Evolutionary conservation across 2,888 invertebrate genomes (phyloP), one percentile per base, ranked within the genome.

Genomic region (Doris montereyensis): DNA sequence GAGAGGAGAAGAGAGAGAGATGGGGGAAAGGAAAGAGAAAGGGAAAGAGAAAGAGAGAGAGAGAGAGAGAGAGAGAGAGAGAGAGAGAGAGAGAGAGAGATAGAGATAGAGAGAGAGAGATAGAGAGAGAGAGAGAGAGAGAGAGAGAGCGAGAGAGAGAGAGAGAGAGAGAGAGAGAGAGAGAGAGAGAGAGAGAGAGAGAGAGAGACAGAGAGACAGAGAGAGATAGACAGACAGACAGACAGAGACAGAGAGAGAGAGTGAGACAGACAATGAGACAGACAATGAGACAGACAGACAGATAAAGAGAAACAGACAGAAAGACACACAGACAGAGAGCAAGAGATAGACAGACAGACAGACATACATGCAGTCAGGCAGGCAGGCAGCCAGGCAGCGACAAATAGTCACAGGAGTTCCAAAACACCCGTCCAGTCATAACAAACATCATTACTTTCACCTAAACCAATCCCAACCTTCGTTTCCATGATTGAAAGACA

Each of bases 31-130:
- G 62, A 62, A 21, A 62, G 62, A 62, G n/a, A 57, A 30, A 57
- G 30, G 28, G 72, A 57, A 30, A 52, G 71, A 71, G 41, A 28
- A 24, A 71, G 71, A 71, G 41, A 35, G 24, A 8, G 28, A 2
- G 26, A 26, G 67, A 26, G 24, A 2, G n/a, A 2, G 34, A 26
- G 70, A 26, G 70, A 68, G 8, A 68, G 52, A 52, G 8, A 72
- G 52, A 52, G 24, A 72, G 72, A 72, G 72, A 41, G 52, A 72
- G 52, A 41, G 32, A 65, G 65, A 76, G 65, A 24, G 62, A 28
- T 30, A 58, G 74, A 60, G 74, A 60, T 8, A 74, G 74, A 74
- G 60, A 28, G 52, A 73, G 52, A 73, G 73, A 73, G 52, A 52
- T 41, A 73, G 52, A 62, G 75, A 57, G 75, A 57, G 28, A 74